Evolutionary conservation across 2,888 invertebrate species (phyloP).

Genomic region (Agapostemon virescens): DNA sequence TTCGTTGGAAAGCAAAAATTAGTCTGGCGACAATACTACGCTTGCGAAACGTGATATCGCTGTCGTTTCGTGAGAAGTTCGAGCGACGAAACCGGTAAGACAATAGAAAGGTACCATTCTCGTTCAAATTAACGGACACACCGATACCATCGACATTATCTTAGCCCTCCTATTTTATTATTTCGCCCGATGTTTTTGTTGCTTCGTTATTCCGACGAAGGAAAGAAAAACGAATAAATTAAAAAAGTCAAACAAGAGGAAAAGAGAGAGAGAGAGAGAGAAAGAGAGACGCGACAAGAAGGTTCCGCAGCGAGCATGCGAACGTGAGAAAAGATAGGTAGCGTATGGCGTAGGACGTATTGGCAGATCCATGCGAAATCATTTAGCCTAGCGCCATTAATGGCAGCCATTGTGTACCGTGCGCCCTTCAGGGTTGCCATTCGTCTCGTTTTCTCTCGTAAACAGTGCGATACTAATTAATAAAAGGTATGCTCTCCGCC

Average conservation of each 20-base stretch:
- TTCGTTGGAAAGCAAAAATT: neutral
- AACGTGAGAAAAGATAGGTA: conserved; percentile 35
- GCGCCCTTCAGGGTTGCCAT: conserved; percentile 63
- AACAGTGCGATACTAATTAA: conserved; percentile 42
- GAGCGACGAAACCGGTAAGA: neutral
- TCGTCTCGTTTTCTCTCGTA: conserved; percentile 35
- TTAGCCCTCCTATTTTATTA: neutral
- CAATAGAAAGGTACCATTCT: neutral
- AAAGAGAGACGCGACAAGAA: neutral
- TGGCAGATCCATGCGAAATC: conserved; percentile 41
- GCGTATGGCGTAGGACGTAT: conserved; percentile 21
- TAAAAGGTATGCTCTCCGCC: neutral
- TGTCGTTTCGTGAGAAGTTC: conserved; percentile 2
- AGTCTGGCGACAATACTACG: neutral
- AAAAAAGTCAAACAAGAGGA: too few species aligned
- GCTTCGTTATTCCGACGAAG: neutral
- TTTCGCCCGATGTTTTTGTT: neutral
- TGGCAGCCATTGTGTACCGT: conserved; percentile 63
- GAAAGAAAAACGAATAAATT: too few species aligned
- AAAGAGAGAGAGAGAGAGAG: too few species aligned
- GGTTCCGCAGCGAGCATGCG: neutral
- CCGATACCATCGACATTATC: neutral
- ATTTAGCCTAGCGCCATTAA: conserved; percentile 50
- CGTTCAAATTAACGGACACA: neutral
- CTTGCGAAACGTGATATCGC: conserved; percentile 9